phyloP scores from a whole-genome alignment of 1,140 invertebrate species.

The Drosophila serrata region DNA sequence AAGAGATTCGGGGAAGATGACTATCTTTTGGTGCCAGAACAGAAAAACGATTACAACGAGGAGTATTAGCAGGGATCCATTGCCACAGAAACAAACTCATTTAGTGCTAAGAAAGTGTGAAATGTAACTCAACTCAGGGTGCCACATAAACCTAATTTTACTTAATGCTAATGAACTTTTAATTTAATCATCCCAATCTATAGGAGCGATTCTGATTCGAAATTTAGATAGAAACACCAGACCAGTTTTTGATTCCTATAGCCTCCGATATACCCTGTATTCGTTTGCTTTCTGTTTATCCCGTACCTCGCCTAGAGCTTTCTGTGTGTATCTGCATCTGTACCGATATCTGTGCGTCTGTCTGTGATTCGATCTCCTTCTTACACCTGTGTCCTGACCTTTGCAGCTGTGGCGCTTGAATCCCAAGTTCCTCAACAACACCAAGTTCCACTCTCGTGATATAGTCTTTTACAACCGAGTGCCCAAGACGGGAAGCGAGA shows the following conservation, averaged over 20 bases:
- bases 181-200: no score
- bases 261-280: background rate
- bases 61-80: conserved; percentile 50
- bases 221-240: background rate
- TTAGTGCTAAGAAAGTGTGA: conserved; percentile 22
- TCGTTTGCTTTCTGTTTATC: conserved; percentile 34
- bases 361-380: conserved; percentile 9
- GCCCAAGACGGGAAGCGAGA: conserved; percentile 93
- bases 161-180: background rate
- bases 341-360: conserved; percentile 19
- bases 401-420: conserved; percentile 62
- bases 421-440: conserved; percentile 90
- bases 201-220: background rate
- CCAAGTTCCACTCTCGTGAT: conserved; percentile 89
- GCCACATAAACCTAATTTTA: conserved; percentile 4
- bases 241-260: background rate
- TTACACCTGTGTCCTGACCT: conserved; percentile 90
- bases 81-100: background rate
- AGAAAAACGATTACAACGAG: conserved; percentile 42
- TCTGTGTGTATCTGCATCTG: conserved; percentile 35
- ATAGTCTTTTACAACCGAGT: conserved; percentile 95
- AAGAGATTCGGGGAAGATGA: conserved; percentile 67
- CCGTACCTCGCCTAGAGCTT: conserved; percentile 24
- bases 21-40: conserved; percentile 70
- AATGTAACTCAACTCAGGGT: conserved; percentile 27